These are phyloP conservation scores for Sula dactylatra DNA, from an alignment of 2,113 vertebrate genomes.

Conservation along the genomic window DNA sequence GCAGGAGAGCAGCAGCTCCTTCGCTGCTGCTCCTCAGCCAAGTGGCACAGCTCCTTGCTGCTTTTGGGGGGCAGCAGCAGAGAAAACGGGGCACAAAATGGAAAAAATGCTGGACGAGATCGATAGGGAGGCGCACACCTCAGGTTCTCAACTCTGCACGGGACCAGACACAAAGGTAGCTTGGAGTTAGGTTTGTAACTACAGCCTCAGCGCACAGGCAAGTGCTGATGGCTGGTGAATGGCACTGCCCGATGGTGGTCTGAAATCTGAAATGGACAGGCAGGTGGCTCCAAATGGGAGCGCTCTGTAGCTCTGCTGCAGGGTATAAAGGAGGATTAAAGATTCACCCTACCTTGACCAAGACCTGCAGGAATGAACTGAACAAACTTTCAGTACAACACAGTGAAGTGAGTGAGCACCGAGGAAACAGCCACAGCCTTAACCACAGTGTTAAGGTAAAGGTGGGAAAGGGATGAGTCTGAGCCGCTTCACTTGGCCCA, in stretches of 20 bases:
- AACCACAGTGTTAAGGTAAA: not conserved
- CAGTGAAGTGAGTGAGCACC: not conserved
- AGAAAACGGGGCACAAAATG: not conserved
- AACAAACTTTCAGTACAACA: not conserved
- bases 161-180: not conserved
- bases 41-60: not conserved
- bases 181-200: not conserved
- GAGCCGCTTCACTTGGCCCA: not conserved
- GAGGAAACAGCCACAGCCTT: not conserved
- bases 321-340: not conserved
- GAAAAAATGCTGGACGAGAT: not conserved
- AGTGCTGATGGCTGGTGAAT: not conserved
- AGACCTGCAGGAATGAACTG: not conserved
- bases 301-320: not conserved
- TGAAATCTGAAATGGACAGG: not conserved
- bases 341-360: not conserved
- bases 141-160: fast-evolving
- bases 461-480: not conserved
- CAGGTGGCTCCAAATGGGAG: not conserved
- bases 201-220: fast-evolving
- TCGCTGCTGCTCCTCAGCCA: not conserved
- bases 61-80: not conserved
- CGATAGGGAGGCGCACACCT: fast-evolving
- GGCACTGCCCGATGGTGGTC: fast-evolving
- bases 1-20: not conserved